phyloP scores from a whole-genome alignment of 2,888 invertebrate species.

The Diloba caeruleocephala region DNA sequence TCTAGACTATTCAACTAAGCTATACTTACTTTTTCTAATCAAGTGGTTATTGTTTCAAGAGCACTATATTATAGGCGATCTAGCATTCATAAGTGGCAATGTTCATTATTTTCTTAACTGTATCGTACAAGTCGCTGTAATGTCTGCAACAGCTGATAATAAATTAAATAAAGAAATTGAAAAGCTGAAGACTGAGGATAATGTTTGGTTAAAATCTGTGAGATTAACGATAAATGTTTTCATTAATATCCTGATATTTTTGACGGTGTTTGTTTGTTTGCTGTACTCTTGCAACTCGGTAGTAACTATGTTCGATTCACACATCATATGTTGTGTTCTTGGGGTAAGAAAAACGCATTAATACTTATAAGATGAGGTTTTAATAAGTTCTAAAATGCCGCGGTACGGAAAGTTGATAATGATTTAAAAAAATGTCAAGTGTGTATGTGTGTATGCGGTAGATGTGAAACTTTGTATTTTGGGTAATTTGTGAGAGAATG shows the following conservation, averaged over 20 bases:
- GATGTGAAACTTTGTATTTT: too few relatives aligned
- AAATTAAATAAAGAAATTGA: conserved; percentile 10
- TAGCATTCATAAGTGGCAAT: neutral
- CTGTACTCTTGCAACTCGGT: conserved; percentile 52
- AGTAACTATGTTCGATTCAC: conserved; percentile 52
- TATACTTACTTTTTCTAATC: neutral
- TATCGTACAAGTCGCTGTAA: conserved; percentile 20
- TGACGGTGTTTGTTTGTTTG: conserved; percentile 62
- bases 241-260: conserved; percentile 56
- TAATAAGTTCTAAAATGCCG: too few relatives aligned
- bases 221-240: conserved; percentile 56
- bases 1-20: conserved; percentile 4
- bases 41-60: conserved; percentile 4
- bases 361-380: too few relatives aligned
- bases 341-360: conserved; percentile 60
- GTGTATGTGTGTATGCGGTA: too few relatives aligned
- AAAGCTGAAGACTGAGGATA: conserved; percentile 19
- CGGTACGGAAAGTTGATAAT: too few relatives aligned
- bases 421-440: too few relatives aligned
- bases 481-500: too few relatives aligned
- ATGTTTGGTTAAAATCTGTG: conserved; percentile 50
- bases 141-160: conserved; percentile 34
- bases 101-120: neutral
- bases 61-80: conserved; percentile 3
- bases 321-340: conserved; percentile 64